Base-by-base conservation (phyloP, 2,888 invertebrate species). In the Rhimphoctona megacephalus region DNA sequence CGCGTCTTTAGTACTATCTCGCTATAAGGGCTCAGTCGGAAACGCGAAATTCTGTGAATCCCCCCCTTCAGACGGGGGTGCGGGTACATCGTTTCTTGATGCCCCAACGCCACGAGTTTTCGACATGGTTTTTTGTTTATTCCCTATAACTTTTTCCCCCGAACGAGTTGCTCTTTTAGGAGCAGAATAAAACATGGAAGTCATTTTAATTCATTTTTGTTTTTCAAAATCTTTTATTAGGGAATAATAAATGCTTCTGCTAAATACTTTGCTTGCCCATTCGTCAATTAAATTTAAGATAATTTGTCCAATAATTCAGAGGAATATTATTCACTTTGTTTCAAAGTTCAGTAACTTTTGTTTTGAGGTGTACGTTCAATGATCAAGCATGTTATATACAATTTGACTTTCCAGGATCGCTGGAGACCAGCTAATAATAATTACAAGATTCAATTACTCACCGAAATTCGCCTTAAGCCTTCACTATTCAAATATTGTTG, bases 21-120 rank as follows among this genome's bases (percentile, higher is more conserved):
- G n/a, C 22, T 46, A 43, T 9, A 69, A 36, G 22, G 69, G 9
- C 17, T 25, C 69, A 6, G 19, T 39, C 8, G 69, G 43, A 8
- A 46, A 49, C 49, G 4, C 0, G 2, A 1, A 49, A 49, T 49
- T 69, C 39, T 11, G 9, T 14, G 43, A 7, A 14, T 43, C 69
- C 14, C n/a, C 69, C 4, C 43, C 69, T 43, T 25, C 69, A 69
- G 69, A 69, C 69, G 69, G 69, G 69, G 22, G 1, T 19, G 19
- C 0, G 5, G 49, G 19, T 19, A 6, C 4, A 33, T 33, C 5
- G 5, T 49, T 49, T 19, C 19, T 6, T 19, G 2, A 5, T 1
- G 49, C 5, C 19, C 19, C 19, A 5, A 1, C 19, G 49, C 19
- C 19, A 19, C 49, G 49, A 5, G 4, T 19, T 49, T 49, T 49